Percentiles rank a stretch among this genome's conserved stretches.
Conservation (phyloP, 2,888 invertebrate species). For the Autographa pulchrina region DNA sequence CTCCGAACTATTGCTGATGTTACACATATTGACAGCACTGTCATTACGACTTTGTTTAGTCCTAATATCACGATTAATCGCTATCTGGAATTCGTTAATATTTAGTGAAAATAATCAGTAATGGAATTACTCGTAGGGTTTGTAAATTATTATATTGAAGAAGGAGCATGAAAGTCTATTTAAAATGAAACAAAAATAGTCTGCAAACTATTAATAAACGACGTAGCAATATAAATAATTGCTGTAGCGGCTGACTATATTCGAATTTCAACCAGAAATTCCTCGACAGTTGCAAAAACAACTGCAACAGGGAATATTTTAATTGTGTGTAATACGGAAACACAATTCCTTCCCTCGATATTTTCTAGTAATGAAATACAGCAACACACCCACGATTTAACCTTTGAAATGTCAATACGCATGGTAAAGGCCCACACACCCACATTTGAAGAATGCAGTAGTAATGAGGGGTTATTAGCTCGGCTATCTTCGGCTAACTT, state of each 20-base stretch:
- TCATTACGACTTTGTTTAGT: constrained; percentile 23
- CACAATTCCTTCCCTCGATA: constrained; percentile 37
- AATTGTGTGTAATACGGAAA: constrained; percentile 33
- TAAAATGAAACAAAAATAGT: neutral
- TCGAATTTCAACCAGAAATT: constrained; percentile 17
- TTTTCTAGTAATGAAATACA: constrained; percentile 29
- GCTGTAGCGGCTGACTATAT: neutral
- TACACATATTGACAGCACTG: constrained; percentile 21
- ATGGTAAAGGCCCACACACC: constrained; percentile 43
- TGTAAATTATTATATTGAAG: neutral
- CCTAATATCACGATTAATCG: constrained; percentile 19
- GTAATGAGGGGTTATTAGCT: constrained; percentile 69
- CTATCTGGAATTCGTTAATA: neutral
- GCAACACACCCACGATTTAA: constrained; percentile 40
- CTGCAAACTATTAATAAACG: neutral
- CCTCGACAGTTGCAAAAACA: constrained; percentile 24
- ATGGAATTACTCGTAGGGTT: neutral
- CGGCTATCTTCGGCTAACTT: constrained; percentile 51
- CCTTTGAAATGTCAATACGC: constrained; percentile 48
- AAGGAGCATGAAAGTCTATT: too few relatives aligned
- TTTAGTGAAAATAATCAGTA: neutral
- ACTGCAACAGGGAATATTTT: constrained; percentile 34
- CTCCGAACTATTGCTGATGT: constrained; percentile 9
- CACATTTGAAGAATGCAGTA: constrained; percentile 61
- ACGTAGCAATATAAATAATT: too few relatives aligned